Evolutionary conservation across 1,140 invertebrate genomes (phyloP), one percentile per base, ranked within the genome.

Genomic region (Drosophila elegans): DNA sequence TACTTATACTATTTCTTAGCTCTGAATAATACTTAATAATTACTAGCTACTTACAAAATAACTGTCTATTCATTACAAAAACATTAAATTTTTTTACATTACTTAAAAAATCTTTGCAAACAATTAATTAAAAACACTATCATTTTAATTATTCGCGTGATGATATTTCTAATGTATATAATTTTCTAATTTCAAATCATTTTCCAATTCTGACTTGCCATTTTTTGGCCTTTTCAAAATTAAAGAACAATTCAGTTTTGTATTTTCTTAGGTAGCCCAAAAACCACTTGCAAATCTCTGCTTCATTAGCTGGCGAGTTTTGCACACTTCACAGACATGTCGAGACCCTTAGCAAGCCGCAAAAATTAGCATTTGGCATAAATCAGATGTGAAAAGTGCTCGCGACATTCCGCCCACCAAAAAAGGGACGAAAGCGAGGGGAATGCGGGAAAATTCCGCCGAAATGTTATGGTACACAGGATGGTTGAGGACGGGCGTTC

Each of bases 401-500:
- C 67, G 41, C 41, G 63, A 34, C 56, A 64, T 48, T 69, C 34
- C 67, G 67, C 67, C 67, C 67, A 71, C 52, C 27, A 16, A 52
- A 69, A 36, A 59, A 32, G 36, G 25, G 32, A 51, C 34, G 36
- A 48, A 45, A 49, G 41, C 12, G 13, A 39, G 46, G 42, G 41
- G 34, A 25, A 57, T 36, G 11, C 27, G 36, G 48, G 36, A 46
- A 46, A 52, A 53, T 67, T 86, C 71, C 79, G 75, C 48, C 41
- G 82, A 86, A 83, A 76, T 76, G 38, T 73, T 82, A 83, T 86
- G 83, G 64, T 88, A 71, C 74, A 66, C 61, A 88, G 61, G 27
- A 39, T 12, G 12, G 42, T 4, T 21, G n/a, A 21, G 21, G 27
- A 21, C 36, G 21, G 61, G 34, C 34, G 41, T 27, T 51, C 42